Percentiles rank a stretch among this genome's conserved stretches.
These are phyloP conservation scores for Priocnemis perturbator DNA, from an alignment of 2,888 invertebrate species.

Conservation along the genomic window DNA sequence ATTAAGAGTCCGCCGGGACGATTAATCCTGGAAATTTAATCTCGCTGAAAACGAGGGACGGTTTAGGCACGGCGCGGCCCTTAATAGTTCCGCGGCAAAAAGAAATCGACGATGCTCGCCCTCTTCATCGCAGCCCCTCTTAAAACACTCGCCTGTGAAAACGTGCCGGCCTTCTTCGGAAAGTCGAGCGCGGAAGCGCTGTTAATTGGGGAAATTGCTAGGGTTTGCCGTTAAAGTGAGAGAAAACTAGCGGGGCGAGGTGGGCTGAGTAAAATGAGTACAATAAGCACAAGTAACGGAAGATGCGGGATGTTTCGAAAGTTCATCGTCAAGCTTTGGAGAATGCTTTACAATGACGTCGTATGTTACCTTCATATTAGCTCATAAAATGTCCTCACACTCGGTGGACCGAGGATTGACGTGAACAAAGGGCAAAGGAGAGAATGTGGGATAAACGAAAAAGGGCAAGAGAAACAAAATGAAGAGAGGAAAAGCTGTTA, in stretches of 20 bases:
- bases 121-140: background rate
- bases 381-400: no score
- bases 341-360: no score
- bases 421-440: no score
- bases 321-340: no score
- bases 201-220: no score
- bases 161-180: no score
- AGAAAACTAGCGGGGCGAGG: no score
- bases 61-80: conserved; percentile 54
- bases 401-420: no score
- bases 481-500: background rate
- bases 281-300: background rate
- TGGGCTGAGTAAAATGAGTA: background rate
- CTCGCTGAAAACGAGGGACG: conserved; percentile 66
- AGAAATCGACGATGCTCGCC: conserved; percentile 39
- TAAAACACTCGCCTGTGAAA: no score
- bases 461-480: background rate
- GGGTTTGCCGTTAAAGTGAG: no score
- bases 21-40: conserved; percentile 68
- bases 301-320: background rate
- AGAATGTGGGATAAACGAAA: background rate
- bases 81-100: conserved; percentile 48
- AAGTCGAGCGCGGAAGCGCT: no score
- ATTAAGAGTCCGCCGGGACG: conserved; percentile 64
- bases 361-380: no score